Evolutionary conservation across 2,888 invertebrate genomes (phyloP), one percentile per base, ranked within the genome.

Genomic region (Rhagophthalmus giganteus): DNA sequence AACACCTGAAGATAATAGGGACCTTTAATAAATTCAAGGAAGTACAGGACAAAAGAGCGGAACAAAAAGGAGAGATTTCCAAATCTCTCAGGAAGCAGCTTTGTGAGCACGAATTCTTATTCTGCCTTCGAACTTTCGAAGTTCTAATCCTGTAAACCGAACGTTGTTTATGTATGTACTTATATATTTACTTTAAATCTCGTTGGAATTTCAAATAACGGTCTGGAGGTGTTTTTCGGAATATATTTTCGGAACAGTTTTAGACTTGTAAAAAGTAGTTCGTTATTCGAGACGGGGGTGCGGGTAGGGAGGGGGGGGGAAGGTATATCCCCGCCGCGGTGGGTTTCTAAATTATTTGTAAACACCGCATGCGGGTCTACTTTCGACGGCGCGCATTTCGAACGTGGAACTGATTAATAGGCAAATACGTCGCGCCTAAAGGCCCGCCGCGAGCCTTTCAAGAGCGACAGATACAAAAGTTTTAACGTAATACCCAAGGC

Each of bases 91-190:
- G 26, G 56, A 47, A 38, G 45, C 27, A 33, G 42, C 51, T 47
- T 58, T 59, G 61, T 62, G 54, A 59, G 59, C 62, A 57, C 54
- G 58, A 57, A 61, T 62, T 61, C 59, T 61, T 59, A 60, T 61
- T 54, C 57, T 48, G 38, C 53, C 53, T 48, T 53, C 57, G 34
- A 62, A 62, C 56, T 60, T 60, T 37, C 49, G 50, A 60, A 60
- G 57, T 64, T 59, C 62, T 66, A 67, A 67, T 65, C 64, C 63
- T 55, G 58, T 63, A 62, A 61, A 63, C 59, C 60, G 58, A 61
- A 60, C 60, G 56, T 57, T 63, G 60, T 62, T 61, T 63, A 64
- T 63, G 61, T 59, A 61, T 62, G 59, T 62, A 62, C 59, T 60
- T 62, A 62, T 58, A 59, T 59, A 63, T 59, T 63, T 61, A 63